Base-by-base conservation (phyloP, 2,797 vertebrate genomes). In the Hydrophis major region DNA sequence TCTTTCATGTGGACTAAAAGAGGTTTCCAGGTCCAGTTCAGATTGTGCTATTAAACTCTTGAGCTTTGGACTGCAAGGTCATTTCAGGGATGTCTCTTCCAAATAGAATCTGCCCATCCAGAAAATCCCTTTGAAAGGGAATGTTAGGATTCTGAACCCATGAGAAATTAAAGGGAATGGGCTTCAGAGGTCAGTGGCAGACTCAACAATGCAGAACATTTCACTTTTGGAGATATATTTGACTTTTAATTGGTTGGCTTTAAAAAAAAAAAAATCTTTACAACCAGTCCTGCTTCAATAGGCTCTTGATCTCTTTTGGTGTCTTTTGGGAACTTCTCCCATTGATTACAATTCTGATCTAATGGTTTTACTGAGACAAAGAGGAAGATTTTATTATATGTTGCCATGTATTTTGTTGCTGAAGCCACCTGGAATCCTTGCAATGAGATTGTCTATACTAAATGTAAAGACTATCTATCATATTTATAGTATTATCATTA, bases 1-100 rank as follows among this genome's bases (percentile, higher is more conserved):
- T 89, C 66, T 91, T 89, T 91, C 56, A 89, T n/a, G 89, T 63
- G 6, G 59, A 47, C n/a, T 90, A 87, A 57, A 87, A 93, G 87
- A 42, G 56, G 50, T 59, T 91, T 42, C 18, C 37, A 42, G 74
- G 37, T 78, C 37, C 42, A 47, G 6, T 83, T 25, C 37, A 83
- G 10, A 83, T 83, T 83, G 74, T 83, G 74, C 20, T 83, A 22
- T 83, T 83, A 83, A 12, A 37, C 32, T 22, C 10, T 42, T 42
- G 37, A 83, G 37, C 1, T 83, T 83, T 83, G 74, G 42, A 83
- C 37, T 78, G 18, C 74, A 42, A 78, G 32, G n/a, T 74, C 18
- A 78, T 42, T 78, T 42, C 32, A 42, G 69, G 69, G 16, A 8
- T 47, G 37, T 4, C 74, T 83, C 37, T 78, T 42, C 20, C 37